Conservation (phyloP, 2,797 vertebrate genomes). For the Microctenopoma steveboyesi region DNA sequence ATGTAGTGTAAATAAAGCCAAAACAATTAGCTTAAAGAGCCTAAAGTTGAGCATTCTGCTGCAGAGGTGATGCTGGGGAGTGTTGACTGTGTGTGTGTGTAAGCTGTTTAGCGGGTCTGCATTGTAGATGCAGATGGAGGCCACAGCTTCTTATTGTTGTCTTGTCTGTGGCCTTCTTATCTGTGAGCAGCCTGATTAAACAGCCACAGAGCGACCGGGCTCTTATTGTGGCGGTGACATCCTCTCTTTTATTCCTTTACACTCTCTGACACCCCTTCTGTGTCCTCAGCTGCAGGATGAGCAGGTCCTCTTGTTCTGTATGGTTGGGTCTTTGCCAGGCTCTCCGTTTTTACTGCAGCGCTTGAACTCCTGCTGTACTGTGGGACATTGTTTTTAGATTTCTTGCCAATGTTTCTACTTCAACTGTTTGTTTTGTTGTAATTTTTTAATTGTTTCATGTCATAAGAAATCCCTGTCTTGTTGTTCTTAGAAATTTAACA, state of each 20-base stretch:
- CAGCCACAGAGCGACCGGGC: conserved; percentile 18
- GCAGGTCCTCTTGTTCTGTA: neutral
- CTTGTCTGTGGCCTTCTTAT: conserved; percentile 35
- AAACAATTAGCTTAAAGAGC: neutral
- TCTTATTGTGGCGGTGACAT: conserved; percentile 38
- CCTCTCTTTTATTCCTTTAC: conserved; percentile 16
- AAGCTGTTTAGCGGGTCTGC: conserved; percentile 7
- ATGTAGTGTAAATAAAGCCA: neutral
- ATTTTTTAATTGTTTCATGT: neutral
- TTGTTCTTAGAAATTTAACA: too few species aligned
- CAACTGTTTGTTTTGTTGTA: neutral
- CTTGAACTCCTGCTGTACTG: conserved; percentile 10
- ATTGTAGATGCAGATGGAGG: conserved; percentile 6
- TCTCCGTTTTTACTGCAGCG: neutral
- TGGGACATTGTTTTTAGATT: neutral
- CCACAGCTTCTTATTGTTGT: conserved; percentile 26
- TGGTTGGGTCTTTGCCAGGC: conserved; percentile 5
- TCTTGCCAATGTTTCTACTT: neutral
- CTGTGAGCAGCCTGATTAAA: conserved; percentile 43
- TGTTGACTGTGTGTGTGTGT: neutral
- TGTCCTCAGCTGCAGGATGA: conserved; percentile 4
- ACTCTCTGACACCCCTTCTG: neutral
- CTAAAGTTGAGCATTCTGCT: neutral
- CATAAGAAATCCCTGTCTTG: too few species aligned
- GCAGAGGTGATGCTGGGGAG: neutral